Evolutionary conservation across 1,140 invertebrate species (phyloP), one percentile per base, ranked within the genome.

Genomic region (Diabrotica undecimpunctata): DNA sequence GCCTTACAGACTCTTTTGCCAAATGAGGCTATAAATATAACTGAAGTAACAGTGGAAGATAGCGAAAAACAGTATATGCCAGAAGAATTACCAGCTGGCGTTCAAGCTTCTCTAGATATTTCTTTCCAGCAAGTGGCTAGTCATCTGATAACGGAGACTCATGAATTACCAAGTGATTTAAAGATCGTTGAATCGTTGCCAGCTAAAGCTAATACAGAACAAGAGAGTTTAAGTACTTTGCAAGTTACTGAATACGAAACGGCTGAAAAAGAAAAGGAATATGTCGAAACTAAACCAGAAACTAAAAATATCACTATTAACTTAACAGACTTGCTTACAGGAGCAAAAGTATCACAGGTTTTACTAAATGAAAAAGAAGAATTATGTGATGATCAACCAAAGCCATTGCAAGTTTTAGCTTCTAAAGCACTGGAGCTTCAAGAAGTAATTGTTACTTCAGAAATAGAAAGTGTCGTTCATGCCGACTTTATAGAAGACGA

Each of bases 191-290:
- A 65, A 70, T 79, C 79, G 8, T 69, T 73, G 14, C 71, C 75
- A 67, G 80, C 73, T 41, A 74, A 73, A 52, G 86, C 86, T 60
- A 80, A 80, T 61, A 59, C 75, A 38, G 75, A 78, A 38, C 81
- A 84, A 63, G 68, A 64, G 78, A 54, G 79, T 77, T 66, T 84
- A 14, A 80, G 86, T 78, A 80, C 81, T 62, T 56, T 88, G 12
- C 76, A 81, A 55, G 70, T 88, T 6, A 77, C 74, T 51, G 72
- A 86, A 68, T 79, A 83, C 68, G 76, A 84, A 76, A 68, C 79
- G 14, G 81, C 78, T 7, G 85, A 87, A 70, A 87, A 84, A 69
- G 86, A 87, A 81, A 77, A 78, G 54, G 63, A 79, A 65, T 81
- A 83, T 66, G 73, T 69, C 8, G 72, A 72, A 63, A 77, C 82